Evolutionary conservation across 2,797 vertebrate genomes (phyloP), one percentile per base, ranked within the genome.

Genomic region (Cuniculus paca): DNA sequence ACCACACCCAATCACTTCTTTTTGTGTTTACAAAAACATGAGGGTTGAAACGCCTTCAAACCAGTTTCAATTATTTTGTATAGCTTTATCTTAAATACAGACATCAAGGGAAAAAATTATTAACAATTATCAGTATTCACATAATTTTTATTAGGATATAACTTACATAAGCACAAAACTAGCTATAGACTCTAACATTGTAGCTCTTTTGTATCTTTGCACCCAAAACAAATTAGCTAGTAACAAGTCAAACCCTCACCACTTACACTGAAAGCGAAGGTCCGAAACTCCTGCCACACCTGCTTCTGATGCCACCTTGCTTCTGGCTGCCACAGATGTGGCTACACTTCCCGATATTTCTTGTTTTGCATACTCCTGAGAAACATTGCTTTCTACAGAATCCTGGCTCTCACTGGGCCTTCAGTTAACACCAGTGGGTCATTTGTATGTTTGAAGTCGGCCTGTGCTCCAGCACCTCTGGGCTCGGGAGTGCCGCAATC

Each of bases 61-160:
- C 78, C n/a, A 72, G 16, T 63, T 68, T 80, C 31, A 82, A 13
- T 70, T 63, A 58, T 90, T 80, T 88, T 92, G 36, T 72, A 36
- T 50, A 45, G 68, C 17, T 80, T 2, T 52, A 7, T 70, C 24
- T 91, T 65, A 78, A 85, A 12, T 74, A 72, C 10, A 94, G 81
- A 83, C 45, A 90, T 88, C 36, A 90, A 28, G 84, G 78, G 65
- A 83, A 50, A 19, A 75, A 56, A 22, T 88, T 88, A 58, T 65
- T 63, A 81, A 61, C 1, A 36, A 68, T 83, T 96, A 56, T 94
- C 50, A 56, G n/a, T 72, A 31, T 78, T 86, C 50, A 52, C 39
- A 74, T 83, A 19, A 60, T 81, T 90, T 95, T 92, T 93, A 86
- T 93, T 84, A 42, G 79, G 87, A 83, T n/a, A 2, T 91, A 87